Conservation (phyloP, 2,888 invertebrate species). For the Mactromeris polynyma region DNA sequence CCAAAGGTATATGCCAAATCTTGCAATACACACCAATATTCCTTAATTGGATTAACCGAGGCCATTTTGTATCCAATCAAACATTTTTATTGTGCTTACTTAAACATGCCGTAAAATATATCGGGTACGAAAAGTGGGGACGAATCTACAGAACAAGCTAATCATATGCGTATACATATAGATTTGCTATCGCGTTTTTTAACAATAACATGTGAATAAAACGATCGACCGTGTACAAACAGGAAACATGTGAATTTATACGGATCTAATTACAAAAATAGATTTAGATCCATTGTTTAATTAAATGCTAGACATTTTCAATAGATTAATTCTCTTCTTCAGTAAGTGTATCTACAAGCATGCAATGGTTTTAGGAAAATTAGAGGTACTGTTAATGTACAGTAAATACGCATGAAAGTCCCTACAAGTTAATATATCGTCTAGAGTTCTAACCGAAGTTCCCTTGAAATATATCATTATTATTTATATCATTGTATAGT, state of each 20-base stretch:
- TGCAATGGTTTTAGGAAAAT: too few species aligned
- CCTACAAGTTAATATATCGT: too few species aligned
- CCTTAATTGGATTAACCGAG: not conserved
- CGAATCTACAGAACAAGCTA: not conserved
- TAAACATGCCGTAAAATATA: not conserved
- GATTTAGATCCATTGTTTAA: too few species aligned
- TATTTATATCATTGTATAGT: too few species aligned
- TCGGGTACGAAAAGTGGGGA: not conserved
- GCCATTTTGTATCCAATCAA: slow-evolving; percentile 63
- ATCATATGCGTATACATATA: not conserved
- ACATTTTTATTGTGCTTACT: slow-evolving; percentile 64
- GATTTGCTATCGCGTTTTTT: not conserved
- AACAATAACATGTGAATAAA: not conserved
- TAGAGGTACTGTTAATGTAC: too few species aligned
- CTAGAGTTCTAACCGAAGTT: too few species aligned
- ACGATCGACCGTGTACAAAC: not conserved
- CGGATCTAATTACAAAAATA: too few species aligned
- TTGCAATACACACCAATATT: not conserved
- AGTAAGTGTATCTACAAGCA: too few species aligned
- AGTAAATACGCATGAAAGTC: too few species aligned
- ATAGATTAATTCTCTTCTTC: too few species aligned
- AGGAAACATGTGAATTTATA: not conserved
- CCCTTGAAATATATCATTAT: too few species aligned
- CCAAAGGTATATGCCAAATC: not conserved
- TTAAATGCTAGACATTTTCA: too few species aligned